These are phyloP conservation scores for Oreohelix idahoensis DNA, from an alignment of 1,140 invertebrate species.

Conservation along the genomic window DNA sequence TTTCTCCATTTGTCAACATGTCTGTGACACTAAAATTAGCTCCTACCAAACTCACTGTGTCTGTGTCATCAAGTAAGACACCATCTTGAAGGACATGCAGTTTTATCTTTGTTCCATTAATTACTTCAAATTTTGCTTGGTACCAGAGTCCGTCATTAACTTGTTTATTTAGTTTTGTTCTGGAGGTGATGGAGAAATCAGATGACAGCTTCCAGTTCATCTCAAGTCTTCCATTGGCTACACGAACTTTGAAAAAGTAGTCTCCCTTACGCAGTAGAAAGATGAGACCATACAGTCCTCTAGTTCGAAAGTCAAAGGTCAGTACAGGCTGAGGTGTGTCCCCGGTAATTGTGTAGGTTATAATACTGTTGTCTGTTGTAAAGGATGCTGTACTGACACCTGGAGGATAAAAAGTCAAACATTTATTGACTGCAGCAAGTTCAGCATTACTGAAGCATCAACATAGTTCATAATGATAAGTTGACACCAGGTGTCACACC, in stretches of 20 bases:
- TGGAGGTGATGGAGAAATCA: constrained; percentile 11
- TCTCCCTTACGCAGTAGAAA: constrained; percentile 50
- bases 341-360: constrained; percentile 35
- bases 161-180: not conserved
- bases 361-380: constrained; percentile 40
- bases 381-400: constrained; percentile 62
- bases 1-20: constrained; percentile 23
- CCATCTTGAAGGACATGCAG: constrained; percentile 12
- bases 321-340: constrained; percentile 34
- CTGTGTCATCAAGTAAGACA: not conserved
- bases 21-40: not conserved
- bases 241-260: constrained; percentile 43
- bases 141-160: constrained; percentile 47
- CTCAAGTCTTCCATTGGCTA: constrained; percentile 41
- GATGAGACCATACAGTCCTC: constrained; percentile 55
- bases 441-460: too few relatives aligned
- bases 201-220: constrained; percentile 45
- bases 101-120: constrained; percentile 1
- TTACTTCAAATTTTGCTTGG: constrained; percentile 4
- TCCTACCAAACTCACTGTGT: too few relatives aligned
- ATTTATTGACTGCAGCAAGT: too few relatives aligned
- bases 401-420: constrained; percentile 47
- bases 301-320: constrained; percentile 58
- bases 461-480: too few relatives aligned
- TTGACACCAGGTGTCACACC: too few relatives aligned